A percentile compares a stretch with the other conserved stretches of the same genome.
Conservation (phyloP, 2,113 vertebrate genomes). For the Emydocephalus ijimae region DNA sequence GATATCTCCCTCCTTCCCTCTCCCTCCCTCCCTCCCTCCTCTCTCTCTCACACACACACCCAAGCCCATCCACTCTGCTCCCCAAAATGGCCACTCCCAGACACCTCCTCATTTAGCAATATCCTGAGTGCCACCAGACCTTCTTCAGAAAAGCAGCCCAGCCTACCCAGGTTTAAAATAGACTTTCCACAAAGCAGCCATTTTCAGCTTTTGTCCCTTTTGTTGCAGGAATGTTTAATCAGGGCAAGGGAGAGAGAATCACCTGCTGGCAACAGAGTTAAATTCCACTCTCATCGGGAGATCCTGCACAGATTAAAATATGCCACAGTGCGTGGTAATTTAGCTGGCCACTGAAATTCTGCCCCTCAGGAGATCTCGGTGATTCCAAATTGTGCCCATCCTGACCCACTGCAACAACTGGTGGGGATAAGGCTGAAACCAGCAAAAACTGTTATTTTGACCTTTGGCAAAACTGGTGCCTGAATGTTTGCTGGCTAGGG, state of each 20-base stretch:
- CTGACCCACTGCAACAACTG: background rate
- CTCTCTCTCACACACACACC: too few relatives aligned
- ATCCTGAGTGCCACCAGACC: background rate
- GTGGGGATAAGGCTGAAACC: background rate
- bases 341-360: background rate
- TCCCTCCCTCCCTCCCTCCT: fast-evolving
- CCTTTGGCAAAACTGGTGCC: background rate
- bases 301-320: background rate
- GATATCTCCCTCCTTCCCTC: too few relatives aligned
- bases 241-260: background rate
- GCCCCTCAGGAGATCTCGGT: too few relatives aligned
- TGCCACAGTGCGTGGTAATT: background rate
- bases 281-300: background rate
- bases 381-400: background rate
- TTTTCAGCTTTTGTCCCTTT: background rate
- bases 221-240: background rate
- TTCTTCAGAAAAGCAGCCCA: background rate
- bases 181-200: background rate
- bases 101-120: background rate
- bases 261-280: background rate
- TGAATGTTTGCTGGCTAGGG: background rate
- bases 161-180: background rate
- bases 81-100: background rate
- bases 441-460: background rate
- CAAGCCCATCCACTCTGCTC: background rate